Percentiles rank a stretch among this genome's conserved stretches.
Evolutionary conservation across 2,113 vertebrate species (phyloP).

Genomic region (Myotis yumanensis): DNA sequence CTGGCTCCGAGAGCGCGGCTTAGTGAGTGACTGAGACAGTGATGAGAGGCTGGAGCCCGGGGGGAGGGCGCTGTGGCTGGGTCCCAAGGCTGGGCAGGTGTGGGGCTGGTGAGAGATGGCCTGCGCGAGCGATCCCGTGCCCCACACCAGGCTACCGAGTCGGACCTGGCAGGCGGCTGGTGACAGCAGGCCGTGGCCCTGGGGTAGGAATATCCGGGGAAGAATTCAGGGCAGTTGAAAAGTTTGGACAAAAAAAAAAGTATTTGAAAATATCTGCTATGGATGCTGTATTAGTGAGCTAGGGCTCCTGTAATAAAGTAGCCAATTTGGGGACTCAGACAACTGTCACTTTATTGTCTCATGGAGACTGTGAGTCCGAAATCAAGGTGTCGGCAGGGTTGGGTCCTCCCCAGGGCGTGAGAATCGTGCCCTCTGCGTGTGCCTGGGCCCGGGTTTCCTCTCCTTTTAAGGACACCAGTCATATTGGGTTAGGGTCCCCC

Average conservation of each 20-base stretch:
- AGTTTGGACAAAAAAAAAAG: neutral
- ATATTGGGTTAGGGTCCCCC: neutral
- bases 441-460: neutral
- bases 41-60: neutral
- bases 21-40: neutral
- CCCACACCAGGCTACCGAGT: neutral
- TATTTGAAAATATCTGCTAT: neutral
- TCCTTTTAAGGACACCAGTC: neutral
- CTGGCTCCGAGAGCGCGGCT: neutral
- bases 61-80: neutral
- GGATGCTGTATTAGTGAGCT: neutral
- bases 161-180: neutral
- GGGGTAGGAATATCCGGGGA: neutral
- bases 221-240: neutral
- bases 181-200: neutral
- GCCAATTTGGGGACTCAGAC: neutral
- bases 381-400: neutral
- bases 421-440: neutral
- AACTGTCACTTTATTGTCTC: neutral
- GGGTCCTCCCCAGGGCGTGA: neutral
- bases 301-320: neutral
- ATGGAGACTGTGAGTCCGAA: neutral
- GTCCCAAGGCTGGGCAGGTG: neutral
- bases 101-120: conserved; percentile 36
- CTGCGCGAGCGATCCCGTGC: neutral